phyloP scores from a whole-genome alignment of 2,797 vertebrate genomes.

The Meriones psammophilus region DNA sequence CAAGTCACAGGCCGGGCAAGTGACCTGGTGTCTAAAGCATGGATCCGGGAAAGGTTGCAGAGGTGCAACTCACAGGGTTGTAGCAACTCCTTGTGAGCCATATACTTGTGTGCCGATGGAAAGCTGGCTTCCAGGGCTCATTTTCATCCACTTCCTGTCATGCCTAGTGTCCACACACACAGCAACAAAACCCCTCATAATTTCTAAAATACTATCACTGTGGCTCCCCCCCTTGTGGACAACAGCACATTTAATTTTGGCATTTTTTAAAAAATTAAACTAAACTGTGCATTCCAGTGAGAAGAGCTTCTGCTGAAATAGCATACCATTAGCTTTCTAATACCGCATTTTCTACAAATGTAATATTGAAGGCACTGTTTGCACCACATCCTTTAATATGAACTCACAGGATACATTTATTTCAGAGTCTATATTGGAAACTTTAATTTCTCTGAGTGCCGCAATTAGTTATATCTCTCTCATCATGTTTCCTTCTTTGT shows the following conservation, averaged over 20 bases:
- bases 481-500: background rate
- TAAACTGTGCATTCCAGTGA: background rate
- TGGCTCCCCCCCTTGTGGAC: background rate
- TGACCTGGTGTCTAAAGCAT: background rate
- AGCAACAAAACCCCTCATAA: background rate
- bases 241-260: background rate
- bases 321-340: background rate
- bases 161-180: background rate
- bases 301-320: background rate
- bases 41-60: background rate
- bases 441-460: constrained; percentile 2
- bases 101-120: background rate
- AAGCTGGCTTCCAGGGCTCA: background rate
- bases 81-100: background rate
- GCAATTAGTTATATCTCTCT: background rate
- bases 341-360: background rate
- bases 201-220: background rate
- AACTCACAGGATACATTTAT: background rate
- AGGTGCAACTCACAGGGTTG: background rate
- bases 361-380: background rate
- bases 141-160: background rate
- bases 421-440: background rate
- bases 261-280: background rate
- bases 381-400: background rate
- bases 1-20: background rate